Conservation (phyloP, 1,140 invertebrate genomes). For the honey bee (Apis mellifera) region DNA sequence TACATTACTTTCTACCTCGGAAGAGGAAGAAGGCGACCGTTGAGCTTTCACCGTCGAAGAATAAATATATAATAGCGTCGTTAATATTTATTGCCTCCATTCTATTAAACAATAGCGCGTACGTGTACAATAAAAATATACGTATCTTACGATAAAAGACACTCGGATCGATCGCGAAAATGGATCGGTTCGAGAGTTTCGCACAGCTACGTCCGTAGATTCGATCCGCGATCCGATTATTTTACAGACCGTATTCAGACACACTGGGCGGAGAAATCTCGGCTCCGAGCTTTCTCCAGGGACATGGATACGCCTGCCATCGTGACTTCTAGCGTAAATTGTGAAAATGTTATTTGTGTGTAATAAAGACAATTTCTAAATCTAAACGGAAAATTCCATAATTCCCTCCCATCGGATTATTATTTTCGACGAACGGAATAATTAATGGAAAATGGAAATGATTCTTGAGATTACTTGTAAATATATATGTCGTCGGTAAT, state of each 20-base stretch:
- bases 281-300: not conserved
- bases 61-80: not conserved
- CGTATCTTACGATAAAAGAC: not conserved
- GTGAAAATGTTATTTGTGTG: conserved; percentile 61
- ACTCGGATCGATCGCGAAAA: not conserved
- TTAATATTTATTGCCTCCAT: conserved; percentile 54
- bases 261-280: not conserved
- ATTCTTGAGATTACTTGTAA: too few species aligned
- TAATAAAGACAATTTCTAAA: conserved; percentile 57
- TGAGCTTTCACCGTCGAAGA: not conserved
- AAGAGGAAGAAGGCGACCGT: not conserved
- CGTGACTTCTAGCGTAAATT: conserved; percentile 62
- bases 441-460: too few species aligned
- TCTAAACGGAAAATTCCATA: not conserved
- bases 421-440: too few species aligned
- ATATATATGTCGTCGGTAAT: too few species aligned
- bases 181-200: not conserved
- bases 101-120: not conserved
- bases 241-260: not conserved
- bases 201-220: not conserved
- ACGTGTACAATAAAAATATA: not conserved
- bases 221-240: conserved; percentile 7
- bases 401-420: too few species aligned
- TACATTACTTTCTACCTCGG: not conserved
- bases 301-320: conserved; percentile 51